Base-by-base conservation (phyloP, 2,113 vertebrate genomes). In the Australoheros scitulus region DNA sequence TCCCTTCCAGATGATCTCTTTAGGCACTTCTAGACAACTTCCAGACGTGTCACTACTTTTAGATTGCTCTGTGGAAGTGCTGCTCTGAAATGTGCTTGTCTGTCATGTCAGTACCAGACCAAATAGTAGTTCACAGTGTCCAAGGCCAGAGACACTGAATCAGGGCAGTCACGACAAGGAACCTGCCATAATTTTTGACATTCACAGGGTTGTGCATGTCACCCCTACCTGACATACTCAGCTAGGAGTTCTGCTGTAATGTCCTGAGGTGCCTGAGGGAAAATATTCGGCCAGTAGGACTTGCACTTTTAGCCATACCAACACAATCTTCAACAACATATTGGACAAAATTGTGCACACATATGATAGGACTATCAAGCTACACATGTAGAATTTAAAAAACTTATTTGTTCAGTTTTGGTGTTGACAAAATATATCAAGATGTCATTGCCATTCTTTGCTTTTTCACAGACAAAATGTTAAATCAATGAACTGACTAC, bases 401-500 rank as follows among this genome's bases (percentile, higher is more conserved):
- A 13, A 43, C 4, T 4, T 43, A 43, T 43, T 43, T 10, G 11
- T 43, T 43, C 41, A 43, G 41, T 11, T 43, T 43, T 13, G 41
- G 41, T 13, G 0, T 11, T 41, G 10, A 41, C 41, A 47, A 14
- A 13, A 47, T 11, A 14, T 6, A 17, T 50, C 15, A 50, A 50
- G 15, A 50, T 4, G 5, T 50, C 47, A 50, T 15, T 6, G 13
- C 43, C 4, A 50, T 50, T 50, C 14, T 50, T 50, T 57, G 38
- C 50, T 3, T 3, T 59, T 75, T 64, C 11, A 32, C 1, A 50
- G 59, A 75, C 1, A 52, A 52, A 32, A 32, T 72, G 43, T 52
- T 26, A 72, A 52, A 52, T 55, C 0, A 1, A 20, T 26, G 20
- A 11, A 20, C 6, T 61, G 38, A 50, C 43, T 0, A 11, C 29